Evolutionary conservation across 2,113 vertebrate genomes (phyloP).

Genomic region (Spermophilus dauricus): DNA sequence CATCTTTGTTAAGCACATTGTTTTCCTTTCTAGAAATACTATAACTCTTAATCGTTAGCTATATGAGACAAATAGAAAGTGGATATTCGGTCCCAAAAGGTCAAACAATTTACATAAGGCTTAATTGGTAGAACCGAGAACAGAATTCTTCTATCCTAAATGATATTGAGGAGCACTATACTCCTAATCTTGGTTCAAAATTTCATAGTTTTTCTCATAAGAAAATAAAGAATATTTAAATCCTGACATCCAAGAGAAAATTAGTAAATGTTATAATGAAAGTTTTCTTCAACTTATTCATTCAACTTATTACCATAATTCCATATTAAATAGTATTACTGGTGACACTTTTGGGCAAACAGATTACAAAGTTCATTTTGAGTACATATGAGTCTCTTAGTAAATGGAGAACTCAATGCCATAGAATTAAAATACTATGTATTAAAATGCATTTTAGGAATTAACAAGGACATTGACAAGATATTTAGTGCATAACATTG

Average conservation of each 20-base stretch:
- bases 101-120: not conserved
- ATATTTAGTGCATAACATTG: not conserved
- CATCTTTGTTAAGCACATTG: not conserved
- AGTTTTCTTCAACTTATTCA: not conserved
- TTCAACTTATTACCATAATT: conserved; percentile 5
- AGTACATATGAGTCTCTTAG: not conserved
- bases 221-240: not conserved
- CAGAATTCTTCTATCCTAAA: conserved; percentile 20
- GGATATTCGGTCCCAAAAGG: not conserved
- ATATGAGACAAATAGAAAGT: not conserved
- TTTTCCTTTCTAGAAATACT: conserved; percentile 31
- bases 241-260: not conserved
- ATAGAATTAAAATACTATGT: not conserved
- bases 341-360: not conserved
- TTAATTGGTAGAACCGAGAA: conserved; percentile 2
- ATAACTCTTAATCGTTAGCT: not conserved
- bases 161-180: not conserved
- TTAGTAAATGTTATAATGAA: conserved; percentile 28
- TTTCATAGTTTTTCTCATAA: not conserved
- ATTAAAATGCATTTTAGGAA: conserved; percentile 43
- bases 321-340: not conserved
- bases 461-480: not conserved
- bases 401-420: not conserved
- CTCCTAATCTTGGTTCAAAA: conserved; percentile 31
- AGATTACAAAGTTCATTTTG: not conserved